These are phyloP conservation scores for Atta cephalotes DNA, from an alignment of 1,140 invertebrate species.

Conservation along the genomic window DNA sequence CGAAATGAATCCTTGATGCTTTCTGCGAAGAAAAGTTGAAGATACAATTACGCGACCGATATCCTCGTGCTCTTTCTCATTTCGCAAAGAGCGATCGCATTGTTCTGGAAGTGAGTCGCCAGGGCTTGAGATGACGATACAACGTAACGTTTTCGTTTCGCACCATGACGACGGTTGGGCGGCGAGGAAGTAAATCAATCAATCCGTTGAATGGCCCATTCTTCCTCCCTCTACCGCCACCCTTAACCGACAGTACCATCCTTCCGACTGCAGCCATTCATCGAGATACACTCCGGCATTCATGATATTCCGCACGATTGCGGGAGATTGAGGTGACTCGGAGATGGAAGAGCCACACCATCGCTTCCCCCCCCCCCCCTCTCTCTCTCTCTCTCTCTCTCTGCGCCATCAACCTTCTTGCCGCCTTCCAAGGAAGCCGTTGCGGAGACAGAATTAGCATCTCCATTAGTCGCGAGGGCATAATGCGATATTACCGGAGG, in stretches of 20 bases:
- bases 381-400: conserved; percentile 25
- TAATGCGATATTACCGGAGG: conserved; percentile 80
- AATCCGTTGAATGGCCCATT: conserved; percentile 73
- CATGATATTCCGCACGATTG: conserved; percentile 82
- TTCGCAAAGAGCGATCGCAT: conserved; percentile 7
- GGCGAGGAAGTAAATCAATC: conserved; percentile 74
- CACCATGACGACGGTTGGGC: conserved; percentile 37
- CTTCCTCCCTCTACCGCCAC: conserved; percentile 29
- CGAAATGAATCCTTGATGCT: neutral
- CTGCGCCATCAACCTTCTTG: conserved; percentile 60
- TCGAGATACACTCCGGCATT: conserved; percentile 80
- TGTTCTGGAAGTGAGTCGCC: conserved; percentile 29
- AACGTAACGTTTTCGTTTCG: conserved; percentile 64
- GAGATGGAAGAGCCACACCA: conserved; percentile 71
- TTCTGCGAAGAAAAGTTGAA: neutral
- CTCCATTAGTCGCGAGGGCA: conserved; percentile 82
- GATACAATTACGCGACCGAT: conserved; percentile 15
- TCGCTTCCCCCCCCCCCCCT: neutral
- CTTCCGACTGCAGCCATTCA: conserved; percentile 77
- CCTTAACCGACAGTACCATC: conserved; percentile 68
- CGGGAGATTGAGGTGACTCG: conserved; percentile 78
- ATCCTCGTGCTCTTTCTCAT: neutral
- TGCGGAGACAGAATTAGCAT: conserved; percentile 81
- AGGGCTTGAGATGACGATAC: conserved; percentile 16
- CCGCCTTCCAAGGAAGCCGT: conserved; percentile 66